A percentile compares a stretch with the other conserved stretches of the same genome.
Conservation (phyloP, 2,797 vertebrate genomes). For the Rhinophrynus dorsalis region DNA sequence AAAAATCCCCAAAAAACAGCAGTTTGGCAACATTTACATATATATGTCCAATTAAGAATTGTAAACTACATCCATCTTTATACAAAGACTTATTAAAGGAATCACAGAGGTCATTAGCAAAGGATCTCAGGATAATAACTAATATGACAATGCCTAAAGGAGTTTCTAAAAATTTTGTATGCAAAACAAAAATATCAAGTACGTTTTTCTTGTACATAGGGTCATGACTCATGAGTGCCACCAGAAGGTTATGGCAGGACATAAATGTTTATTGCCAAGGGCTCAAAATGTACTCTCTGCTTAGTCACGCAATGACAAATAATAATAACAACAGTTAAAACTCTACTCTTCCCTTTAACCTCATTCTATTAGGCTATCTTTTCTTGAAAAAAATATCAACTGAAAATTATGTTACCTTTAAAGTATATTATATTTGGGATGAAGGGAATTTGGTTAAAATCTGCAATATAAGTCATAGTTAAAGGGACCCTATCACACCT, state of each 20-base stretch:
- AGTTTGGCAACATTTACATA: neutral
- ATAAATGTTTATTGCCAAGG: constrained; percentile 38
- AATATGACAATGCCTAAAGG: constrained; percentile 40
- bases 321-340: no score
- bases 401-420: no score
- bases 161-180: constrained; percentile 17
- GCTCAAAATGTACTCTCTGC: constrained; percentile 35
- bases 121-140: constrained; percentile 32
- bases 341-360: no score
- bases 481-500: no score
- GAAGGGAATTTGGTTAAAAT: no score
- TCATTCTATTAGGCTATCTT: no score
- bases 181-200: constrained; percentile 29
- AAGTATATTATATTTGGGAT: no score
- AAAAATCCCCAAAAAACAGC: no score
- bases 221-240: constrained; percentile 21
- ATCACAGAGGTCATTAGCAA: constrained; percentile 28
- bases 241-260: constrained; percentile 34
- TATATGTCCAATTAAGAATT: neutral
- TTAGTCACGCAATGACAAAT: constrained; percentile 22
- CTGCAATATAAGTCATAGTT: no score
- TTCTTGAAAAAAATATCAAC: no score
- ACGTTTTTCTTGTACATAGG: constrained; percentile 21
- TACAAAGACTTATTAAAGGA: constrained; percentile 8
- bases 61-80: neutral